Conservation (phyloP, 2,113 vertebrate species). For the Toxotes chatareus region DNA sequence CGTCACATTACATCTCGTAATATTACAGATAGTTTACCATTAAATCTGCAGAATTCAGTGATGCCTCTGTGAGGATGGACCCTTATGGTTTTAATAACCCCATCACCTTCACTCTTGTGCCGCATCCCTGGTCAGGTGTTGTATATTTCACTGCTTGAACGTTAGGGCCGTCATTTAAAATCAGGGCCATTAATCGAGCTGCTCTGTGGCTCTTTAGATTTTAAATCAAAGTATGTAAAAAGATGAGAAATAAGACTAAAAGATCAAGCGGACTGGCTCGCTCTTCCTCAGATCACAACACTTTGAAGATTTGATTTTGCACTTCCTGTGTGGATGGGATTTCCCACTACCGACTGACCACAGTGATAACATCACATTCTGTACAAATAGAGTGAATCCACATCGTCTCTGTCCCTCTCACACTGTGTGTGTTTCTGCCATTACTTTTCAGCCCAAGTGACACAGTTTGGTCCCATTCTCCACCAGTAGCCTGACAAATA, state of each 20-base stretch:
- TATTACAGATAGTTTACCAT: no score
- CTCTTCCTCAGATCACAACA: background rate
- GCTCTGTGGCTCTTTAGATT: no score
- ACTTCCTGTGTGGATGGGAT: background rate
- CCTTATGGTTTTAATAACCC: background rate
- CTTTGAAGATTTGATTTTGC: background rate
- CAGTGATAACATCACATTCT: background rate
- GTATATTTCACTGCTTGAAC: background rate
- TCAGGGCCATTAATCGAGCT: background rate
- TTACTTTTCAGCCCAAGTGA: constrained; percentile 10
- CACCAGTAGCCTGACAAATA: constrained; percentile 41
- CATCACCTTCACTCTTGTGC: background rate
- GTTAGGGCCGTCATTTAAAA: background rate
- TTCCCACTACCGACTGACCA: constrained; percentile 5
- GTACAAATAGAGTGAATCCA: constrained; percentile 11
- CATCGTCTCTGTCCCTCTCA: background rate
- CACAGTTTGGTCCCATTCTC: constrained; percentile 31
- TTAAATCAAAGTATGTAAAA: background rate
- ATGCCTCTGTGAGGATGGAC: no score
- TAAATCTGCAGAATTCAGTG: no score
- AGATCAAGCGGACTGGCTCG: background rate
- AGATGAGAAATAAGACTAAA: background rate
- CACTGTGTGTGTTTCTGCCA: constrained; percentile 16
- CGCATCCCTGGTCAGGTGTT: background rate
- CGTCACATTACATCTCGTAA: no score